phyloP scores from a whole-genome alignment of 2,797 vertebrate genomes.

The Sebastes hubbsi region DNA sequence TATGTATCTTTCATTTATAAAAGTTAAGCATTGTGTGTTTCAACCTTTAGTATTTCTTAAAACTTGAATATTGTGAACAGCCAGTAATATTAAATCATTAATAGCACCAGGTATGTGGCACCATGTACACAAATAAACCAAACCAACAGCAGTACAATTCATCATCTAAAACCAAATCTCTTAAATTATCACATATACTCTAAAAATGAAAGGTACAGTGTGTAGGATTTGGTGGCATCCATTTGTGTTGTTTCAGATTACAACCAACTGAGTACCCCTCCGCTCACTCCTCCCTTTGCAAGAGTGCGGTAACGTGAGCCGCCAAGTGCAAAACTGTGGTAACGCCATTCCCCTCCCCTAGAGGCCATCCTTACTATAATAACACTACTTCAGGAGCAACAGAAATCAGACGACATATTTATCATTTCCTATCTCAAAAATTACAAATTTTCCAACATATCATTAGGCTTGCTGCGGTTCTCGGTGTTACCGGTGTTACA shows the following conservation, averaged over 20 bases:
- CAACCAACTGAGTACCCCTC: too few species aligned
- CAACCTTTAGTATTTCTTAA: neutral
- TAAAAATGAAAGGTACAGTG: too few species aligned
- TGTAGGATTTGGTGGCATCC: too few species aligned
- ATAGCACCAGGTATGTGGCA: neutral
- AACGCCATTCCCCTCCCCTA: fast-evolving
- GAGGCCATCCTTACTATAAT: fast-evolving
- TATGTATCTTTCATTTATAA: neutral
- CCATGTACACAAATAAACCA: neutral
- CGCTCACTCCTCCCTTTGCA: too few species aligned
- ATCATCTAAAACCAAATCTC: neutral
- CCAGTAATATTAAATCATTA: neutral
- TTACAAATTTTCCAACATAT: neutral
- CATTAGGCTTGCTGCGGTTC: too few species aligned
- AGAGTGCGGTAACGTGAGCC: too few species aligned
- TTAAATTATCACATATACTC: neutral
- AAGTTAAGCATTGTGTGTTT: fast-evolving
- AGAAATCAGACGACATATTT: too few species aligned
- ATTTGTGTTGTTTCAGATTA: too few species aligned
- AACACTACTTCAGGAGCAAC: too few species aligned
- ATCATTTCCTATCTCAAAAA: neutral
- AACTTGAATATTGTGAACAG: neutral
- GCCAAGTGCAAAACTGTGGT: too few species aligned
- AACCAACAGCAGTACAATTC: neutral
- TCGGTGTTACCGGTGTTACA: too few species aligned